Evolutionary conservation across 2,113 vertebrate genomes (phyloP).

Genomic region (Marcusenius ussheri): DNA sequence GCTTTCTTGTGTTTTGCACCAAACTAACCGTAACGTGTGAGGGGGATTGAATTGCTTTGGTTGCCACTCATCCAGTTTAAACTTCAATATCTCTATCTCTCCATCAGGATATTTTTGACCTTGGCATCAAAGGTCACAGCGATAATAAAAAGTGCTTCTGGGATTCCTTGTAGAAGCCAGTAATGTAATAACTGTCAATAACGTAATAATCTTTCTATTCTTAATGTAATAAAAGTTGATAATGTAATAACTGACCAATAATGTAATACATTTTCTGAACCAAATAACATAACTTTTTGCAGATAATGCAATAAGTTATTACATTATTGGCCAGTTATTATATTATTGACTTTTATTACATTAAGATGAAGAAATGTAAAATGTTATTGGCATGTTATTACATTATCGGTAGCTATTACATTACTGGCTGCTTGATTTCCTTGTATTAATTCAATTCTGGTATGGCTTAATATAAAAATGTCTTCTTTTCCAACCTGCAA

Average conservation of each 20-base stretch:
- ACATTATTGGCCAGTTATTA: background rate
- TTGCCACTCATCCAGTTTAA: background rate
- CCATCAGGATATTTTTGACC: background rate
- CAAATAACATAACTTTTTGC: background rate
- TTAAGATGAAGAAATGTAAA: background rate
- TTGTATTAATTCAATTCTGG: background rate
- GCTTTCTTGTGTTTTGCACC: background rate
- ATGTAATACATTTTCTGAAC: background rate
- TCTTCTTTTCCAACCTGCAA: background rate
- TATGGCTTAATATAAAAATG: background rate
- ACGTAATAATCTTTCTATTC: background rate
- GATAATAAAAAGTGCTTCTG: background rate
- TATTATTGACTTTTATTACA: background rate
- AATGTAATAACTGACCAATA: background rate
- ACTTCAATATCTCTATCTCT: background rate
- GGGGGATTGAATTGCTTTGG: background rate
- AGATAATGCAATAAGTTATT: background rate
- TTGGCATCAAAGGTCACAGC: background rate
- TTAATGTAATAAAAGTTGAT: background rate
- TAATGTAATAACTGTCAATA: background rate
- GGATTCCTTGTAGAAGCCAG: background rate
- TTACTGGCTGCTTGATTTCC: background rate
- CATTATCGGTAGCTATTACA: background rate
- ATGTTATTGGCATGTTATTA: background rate
- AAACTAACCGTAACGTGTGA: background rate